These are phyloP conservation scores for Taxidea taxus DNA, from an alignment of 2,113 vertebrate genomes.

Conservation along the genomic window DNA sequence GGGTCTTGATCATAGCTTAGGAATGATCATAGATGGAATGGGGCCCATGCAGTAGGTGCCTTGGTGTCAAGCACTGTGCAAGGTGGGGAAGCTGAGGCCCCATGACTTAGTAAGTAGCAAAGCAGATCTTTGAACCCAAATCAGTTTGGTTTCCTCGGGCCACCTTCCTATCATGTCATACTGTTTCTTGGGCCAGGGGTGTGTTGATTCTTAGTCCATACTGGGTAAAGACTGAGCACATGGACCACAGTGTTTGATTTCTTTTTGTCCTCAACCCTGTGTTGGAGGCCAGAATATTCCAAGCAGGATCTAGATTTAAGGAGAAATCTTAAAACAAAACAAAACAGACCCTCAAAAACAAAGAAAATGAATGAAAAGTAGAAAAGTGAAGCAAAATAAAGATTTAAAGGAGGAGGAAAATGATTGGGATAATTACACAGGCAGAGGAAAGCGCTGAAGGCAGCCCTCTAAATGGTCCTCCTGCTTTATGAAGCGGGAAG, in stretches of 20 bases:
- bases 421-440: background rate
- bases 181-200: background rate
- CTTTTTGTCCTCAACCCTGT: background rate
- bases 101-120: background rate
- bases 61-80: background rate
- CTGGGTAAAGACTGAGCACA: background rate
- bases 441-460: background rate
- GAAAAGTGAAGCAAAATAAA: background rate
- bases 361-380: background rate
- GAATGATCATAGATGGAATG: background rate
- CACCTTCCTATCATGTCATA: background rate
- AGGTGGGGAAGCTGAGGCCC: background rate
- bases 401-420: background rate
- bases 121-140: background rate
- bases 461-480: background rate
- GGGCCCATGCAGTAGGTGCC: background rate
- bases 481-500: background rate
- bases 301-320: background rate
- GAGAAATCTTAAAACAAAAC: background rate
- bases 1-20: background rate
- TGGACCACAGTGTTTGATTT: background rate
- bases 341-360: background rate
- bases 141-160: background rate
- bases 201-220: background rate
- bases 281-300: background rate